Evolutionary conservation across 2,888 invertebrate species (phyloP).

Genomic region (Colletes collaris): DNA sequence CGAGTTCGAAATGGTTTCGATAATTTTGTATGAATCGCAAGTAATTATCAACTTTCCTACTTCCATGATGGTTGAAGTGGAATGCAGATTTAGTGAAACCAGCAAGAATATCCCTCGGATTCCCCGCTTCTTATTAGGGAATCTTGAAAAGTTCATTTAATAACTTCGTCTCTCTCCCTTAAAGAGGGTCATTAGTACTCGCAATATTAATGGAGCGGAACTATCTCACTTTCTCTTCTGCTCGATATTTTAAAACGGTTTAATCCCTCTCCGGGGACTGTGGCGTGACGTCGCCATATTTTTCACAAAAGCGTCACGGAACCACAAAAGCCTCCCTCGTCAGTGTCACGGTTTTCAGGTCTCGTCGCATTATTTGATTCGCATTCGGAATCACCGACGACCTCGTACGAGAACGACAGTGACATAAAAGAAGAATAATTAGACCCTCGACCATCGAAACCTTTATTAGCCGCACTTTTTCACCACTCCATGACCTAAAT

Average conservation of each 20-base stretch:
- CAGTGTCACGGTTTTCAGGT: conserved; percentile 29
- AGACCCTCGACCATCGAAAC: conserved; percentile 42
- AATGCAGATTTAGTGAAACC: background rate
- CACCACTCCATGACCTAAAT: conserved; percentile 24
- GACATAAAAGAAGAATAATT: conserved; percentile 33
- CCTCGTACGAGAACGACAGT: background rate
- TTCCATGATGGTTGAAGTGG: background rate
- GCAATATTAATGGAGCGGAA: conserved; percentile 25
- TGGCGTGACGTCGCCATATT: conserved; percentile 7
- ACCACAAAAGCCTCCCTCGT: conserved; percentile 26
- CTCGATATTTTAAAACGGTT: conserved; percentile 7
- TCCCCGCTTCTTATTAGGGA: conserved; percentile 3
- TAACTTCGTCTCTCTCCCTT: conserved; percentile 20
- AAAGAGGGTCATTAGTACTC: conserved; percentile 20
- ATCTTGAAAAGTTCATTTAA: conserved; percentile 33
- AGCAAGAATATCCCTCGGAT: background rate
- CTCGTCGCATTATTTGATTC: conserved; percentile 30
- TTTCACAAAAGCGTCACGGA: conserved; percentile 16
- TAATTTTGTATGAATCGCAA: conserved; percentile 20
- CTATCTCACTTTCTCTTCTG: conserved; percentile 5
- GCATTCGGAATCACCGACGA: conserved; percentile 1
- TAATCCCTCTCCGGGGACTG: conserved; percentile 10
- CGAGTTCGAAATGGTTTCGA: conserved; percentile 3
- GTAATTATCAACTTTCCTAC: conserved; percentile 28
- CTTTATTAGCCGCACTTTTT: conserved; percentile 33